These are phyloP conservation scores for Microtus montanus DNA, from an alignment of 2,113 vertebrate genomes.

Conservation along the genomic window DNA sequence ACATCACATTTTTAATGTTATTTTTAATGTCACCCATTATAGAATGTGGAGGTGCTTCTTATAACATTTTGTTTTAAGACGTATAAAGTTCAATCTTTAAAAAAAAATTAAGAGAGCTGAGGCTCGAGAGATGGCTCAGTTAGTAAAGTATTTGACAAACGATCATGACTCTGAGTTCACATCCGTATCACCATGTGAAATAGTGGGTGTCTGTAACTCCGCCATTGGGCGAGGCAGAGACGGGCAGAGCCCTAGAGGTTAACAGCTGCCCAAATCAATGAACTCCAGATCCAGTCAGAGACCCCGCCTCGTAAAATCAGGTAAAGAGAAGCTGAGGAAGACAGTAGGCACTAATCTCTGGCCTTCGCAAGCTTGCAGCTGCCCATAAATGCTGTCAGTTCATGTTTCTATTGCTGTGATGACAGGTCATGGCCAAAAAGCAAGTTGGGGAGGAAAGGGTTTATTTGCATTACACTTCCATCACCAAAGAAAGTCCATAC, in stretches of 20 bases:
- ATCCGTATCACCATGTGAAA: neutral
- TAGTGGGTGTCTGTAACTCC: neutral
- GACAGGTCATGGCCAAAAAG: neutral
- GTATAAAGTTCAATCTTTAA: neutral
- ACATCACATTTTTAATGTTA: constrained; percentile 21
- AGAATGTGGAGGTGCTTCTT: neutral
- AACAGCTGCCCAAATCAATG: neutral
- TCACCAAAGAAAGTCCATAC: neutral
- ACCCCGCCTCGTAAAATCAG: neutral
- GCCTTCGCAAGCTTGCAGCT: neutral
- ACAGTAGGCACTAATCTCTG: neutral
- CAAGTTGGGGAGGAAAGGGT: neutral
- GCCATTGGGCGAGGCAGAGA: neutral
- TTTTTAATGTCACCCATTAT: neutral
- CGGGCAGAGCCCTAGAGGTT: neutral
- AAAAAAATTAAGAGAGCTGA: neutral
- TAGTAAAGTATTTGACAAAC: neutral
- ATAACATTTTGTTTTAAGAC: constrained; percentile 28
- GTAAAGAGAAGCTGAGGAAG: neutral
- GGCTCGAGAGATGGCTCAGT: neutral
- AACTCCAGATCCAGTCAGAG: neutral
- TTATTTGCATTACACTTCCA: neutral
- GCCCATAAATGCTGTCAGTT: neutral
- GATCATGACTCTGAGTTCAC: neutral
- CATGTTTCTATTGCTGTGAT: neutral